Evolutionary conservation across 2,888 invertebrate species (phyloP), one percentile per base, ranked within the genome.

Genomic region (Xanthia icteritia): DNA sequence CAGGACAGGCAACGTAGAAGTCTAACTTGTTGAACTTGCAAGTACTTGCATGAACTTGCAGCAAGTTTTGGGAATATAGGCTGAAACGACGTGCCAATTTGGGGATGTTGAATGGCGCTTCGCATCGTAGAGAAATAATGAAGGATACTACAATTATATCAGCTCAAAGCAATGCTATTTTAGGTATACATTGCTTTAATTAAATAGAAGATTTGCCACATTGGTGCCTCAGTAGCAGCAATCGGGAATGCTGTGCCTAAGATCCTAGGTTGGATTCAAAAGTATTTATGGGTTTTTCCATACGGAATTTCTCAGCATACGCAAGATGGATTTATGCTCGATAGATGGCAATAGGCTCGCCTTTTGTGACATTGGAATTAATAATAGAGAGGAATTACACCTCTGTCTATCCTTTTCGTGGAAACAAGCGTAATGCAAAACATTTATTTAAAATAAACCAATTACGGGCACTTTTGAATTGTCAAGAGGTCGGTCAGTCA

Each of bases 21-120:
- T 68, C 36, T 17, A 58, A 83, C 76, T 83, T 65, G n/a, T 74
- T 73, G 45, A 63, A 73, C 58, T 48, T 69, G 20, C 66, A 71
- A 70, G 65, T 67, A 56, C 45, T 58, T 70, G 56, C 63, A 54
- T 17, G 36, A 39, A 70, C 27, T 77, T 78, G 48, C 45, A 8
- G 48, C 31, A 71, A 56, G 77, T 58, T 58, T 71, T n/a, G 39
- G 2, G 15, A 51, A 76, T 36, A 60, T 58, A 71, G 6, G 20
- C 56, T 69, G 60, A 65, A 65, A 31, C 36, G 45, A 36, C 42
- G 23, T 23, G 13, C n/a, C 45, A 63, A 23, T 71, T 80, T 74
- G 13, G 27, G 8, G 42, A 36, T 27, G n/a, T n/a, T 61, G 9
- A 48, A 58, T 42, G 27, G 5, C 15, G 27, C 36, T 81, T 27